These are phyloP conservation scores for Watsonalla cultraria DNA, from an alignment of 2,888 invertebrate species.

Conservation along the genomic window DNA sequence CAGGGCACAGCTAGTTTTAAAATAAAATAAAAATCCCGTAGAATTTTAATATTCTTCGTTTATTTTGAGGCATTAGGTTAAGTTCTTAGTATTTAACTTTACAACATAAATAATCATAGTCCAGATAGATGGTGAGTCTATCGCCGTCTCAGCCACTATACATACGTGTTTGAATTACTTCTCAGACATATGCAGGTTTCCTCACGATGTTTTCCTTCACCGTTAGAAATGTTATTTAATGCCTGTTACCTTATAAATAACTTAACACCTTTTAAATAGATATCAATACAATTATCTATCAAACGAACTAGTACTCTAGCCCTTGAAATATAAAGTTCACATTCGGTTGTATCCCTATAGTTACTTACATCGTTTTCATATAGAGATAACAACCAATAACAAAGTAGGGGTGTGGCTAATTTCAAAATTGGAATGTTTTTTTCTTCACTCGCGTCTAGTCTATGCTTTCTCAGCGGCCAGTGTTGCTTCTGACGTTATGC, in stretches of 20 bases:
- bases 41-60: too few relatives aligned
- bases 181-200: too few relatives aligned
- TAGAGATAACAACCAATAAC: conserved; percentile 56
- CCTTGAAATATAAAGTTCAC: neutral
- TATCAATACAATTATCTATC: neutral
- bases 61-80: too few relatives aligned
- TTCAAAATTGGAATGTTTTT: conserved; percentile 69
- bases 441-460: conserved; percentile 37
- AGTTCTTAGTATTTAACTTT: too few relatives aligned
- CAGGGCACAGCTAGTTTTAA: too few relatives aligned
- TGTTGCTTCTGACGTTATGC: conserved; percentile 26
- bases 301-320: neutral
- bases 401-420: conserved; percentile 67
- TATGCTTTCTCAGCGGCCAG: conserved; percentile 48
- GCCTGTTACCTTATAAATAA: neutral
- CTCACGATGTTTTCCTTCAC: too few relatives aligned
- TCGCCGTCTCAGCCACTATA: too few relatives aligned
- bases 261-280: neutral
- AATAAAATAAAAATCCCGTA: too few relatives aligned
- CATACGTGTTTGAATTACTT: too few relatives aligned
- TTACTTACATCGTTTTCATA: conserved; percentile 25
- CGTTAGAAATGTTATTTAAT: neutral
- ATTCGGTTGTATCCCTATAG: conserved; percentile 3
- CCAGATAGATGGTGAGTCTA: too few relatives aligned
- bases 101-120: too few relatives aligned